Evolutionary conservation across 2,797 vertebrate genomes (phyloP).

Genomic region (Phaenicophaeus curvirostris): DNA sequence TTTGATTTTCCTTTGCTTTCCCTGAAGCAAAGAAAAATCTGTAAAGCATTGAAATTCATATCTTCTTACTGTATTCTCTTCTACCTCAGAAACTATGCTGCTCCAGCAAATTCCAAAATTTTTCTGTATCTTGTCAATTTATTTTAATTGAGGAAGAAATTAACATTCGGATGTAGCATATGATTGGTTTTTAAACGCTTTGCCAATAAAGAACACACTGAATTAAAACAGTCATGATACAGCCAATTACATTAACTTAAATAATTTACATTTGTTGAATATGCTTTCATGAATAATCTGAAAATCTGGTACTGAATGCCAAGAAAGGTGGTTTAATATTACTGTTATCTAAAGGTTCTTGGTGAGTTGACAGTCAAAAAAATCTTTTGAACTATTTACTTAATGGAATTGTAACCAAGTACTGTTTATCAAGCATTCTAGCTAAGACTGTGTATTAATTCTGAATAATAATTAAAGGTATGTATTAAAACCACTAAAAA

Average conservation of each 20-base stretch:
- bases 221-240: background rate
- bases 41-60: background rate
- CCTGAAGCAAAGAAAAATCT: background rate
- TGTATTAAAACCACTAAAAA: background rate
- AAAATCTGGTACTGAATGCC: background rate
- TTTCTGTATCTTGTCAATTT: background rate
- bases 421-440: background rate
- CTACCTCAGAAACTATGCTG: constrained; percentile 51
- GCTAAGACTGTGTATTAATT: background rate
- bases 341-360: background rate
- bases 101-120: constrained; percentile 36
- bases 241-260: background rate
- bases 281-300: background rate
- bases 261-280: background rate
- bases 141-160: constrained; percentile 49
- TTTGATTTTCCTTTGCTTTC: background rate
- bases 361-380: background rate
- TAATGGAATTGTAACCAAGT: background rate
- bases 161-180: background rate
- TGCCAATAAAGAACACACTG: constrained; percentile 11
- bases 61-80: background rate
- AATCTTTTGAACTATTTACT: background rate
- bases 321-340: background rate
- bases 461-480: background rate
- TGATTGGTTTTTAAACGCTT: constrained; percentile 18